phyloP scores from a whole-genome alignment of 2,888 invertebrate genomes.

The Xanthorhoe spadicearia region DNA sequence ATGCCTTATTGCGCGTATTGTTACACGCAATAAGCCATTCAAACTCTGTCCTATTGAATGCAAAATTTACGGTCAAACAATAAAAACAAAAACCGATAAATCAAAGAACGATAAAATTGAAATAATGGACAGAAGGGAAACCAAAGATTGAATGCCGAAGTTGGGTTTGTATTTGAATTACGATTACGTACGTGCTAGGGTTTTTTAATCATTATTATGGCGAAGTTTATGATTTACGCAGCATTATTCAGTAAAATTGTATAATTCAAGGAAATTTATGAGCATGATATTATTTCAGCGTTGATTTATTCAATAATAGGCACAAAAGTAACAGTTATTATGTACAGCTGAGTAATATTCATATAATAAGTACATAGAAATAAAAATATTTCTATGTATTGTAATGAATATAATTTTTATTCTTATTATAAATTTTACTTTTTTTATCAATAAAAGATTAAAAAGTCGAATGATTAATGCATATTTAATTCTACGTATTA shows the following conservation, averaged over 20 bases:
- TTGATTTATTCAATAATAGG: too few species aligned
- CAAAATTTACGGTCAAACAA: neutral
- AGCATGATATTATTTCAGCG: neutral
- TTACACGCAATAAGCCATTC: neutral
- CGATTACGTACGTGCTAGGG: constrained; percentile 22
- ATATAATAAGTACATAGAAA: too few species aligned
- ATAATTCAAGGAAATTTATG: neutral
- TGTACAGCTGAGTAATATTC: too few species aligned
- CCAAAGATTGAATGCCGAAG: constrained; percentile 28
- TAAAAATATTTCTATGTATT: too few species aligned
- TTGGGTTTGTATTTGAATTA: constrained; percentile 14
- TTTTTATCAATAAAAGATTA: too few species aligned
- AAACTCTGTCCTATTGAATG: constrained; percentile 14
- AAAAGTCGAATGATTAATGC: too few species aligned
- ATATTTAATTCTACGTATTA: neutral
- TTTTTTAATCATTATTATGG: constrained; percentile 21
- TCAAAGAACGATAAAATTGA: constrained; percentile 22
- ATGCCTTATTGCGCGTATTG: neutral
- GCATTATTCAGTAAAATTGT: neutral
- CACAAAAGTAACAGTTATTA: too few species aligned
- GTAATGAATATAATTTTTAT: too few species aligned
- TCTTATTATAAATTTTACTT: too few species aligned
- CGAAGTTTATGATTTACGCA: constrained; percentile 15
- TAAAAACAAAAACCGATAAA: constrained; percentile 24
- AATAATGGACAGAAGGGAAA: constrained; percentile 19